phyloP scores from a whole-genome alignment of 2,888 invertebrate genomes.

The Eupithecia abbreviata region DNA sequence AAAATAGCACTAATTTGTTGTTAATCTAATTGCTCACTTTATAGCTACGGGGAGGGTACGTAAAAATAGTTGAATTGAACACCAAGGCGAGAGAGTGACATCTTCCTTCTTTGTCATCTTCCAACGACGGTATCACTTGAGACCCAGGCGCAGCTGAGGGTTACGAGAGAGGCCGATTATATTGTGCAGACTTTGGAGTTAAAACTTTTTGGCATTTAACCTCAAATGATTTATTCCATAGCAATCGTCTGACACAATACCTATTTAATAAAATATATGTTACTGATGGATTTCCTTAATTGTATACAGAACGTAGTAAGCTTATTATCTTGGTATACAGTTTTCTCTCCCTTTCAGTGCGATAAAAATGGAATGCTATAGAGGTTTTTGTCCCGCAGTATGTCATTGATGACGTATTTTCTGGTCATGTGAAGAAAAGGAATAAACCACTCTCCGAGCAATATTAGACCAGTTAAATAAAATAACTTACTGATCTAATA shows the following conservation, averaged over 20 bases:
- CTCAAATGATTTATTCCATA: not conserved
- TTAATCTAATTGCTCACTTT: slow-evolving; percentile 58
- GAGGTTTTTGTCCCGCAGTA: not conserved
- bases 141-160: not conserved
- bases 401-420: not conserved
- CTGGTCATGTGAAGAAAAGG: not conserved
- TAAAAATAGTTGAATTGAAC: not conserved
- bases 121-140: not conserved
- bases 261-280: not conserved
- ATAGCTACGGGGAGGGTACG: slow-evolving; percentile 51
- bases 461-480: not conserved
- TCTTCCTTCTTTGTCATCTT: not conserved
- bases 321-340: too few relatives aligned
- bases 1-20: slow-evolving; percentile 54
- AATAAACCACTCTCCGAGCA: not conserved
- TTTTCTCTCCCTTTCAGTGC: not conserved
- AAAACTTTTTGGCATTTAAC: not conserved
- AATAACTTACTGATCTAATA: not conserved
- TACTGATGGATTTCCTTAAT: too few relatives aligned
- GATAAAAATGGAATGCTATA: not conserved
- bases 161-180: not conserved
- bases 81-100: not conserved
- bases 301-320: too few relatives aligned
- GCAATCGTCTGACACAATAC: too few relatives aligned
- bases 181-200: not conserved